These are phyloP conservation scores for Stichopus horrens DNA, from an alignment of 53 echinoderm and acorn worm species.

Conservation along the genomic window DNA sequence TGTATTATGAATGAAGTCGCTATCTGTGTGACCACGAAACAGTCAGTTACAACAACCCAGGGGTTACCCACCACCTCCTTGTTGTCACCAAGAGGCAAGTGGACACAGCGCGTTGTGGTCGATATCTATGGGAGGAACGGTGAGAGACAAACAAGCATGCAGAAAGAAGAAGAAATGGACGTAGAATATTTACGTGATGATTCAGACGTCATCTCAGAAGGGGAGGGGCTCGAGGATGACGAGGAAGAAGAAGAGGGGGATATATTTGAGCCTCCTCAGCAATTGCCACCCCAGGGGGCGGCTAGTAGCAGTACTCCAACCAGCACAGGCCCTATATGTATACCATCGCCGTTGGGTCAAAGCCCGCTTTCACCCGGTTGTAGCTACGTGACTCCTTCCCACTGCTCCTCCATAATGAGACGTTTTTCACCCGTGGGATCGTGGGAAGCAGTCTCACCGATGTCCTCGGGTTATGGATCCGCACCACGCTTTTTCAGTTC, in stretches of 20 bases:
- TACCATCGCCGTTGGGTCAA: conserved; percentile 42
- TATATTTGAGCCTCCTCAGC: conserved; percentile 36
- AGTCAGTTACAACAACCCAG: conserved; percentile 15
- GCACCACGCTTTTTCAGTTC: conserved; percentile 62
- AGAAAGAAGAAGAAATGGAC: conserved; percentile 62
- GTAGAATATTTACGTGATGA: conserved; percentile 46
- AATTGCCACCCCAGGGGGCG: conserved; percentile 13
- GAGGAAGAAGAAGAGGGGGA: conserved; percentile 43
- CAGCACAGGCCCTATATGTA: conserved; percentile 38
- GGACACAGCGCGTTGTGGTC: conserved; percentile 45
- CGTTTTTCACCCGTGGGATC: conserved; percentile 35
- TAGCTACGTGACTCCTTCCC: conserved; percentile 43
- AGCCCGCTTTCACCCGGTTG: conserved; percentile 36
- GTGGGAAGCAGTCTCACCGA: conserved; percentile 57
- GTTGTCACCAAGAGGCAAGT: conserved; percentile 24
- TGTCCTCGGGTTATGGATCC: conserved; percentile 77
- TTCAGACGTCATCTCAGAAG: conserved; percentile 1
- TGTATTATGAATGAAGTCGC: conserved; percentile 77
- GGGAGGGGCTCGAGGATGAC: conserved; percentile 42
- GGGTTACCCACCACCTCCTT: background rate
- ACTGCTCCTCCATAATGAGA: conserved; percentile 36
- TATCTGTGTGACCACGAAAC: conserved; percentile 60
- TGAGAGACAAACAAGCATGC: conserved; percentile 50
- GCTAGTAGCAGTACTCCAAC: background rate
- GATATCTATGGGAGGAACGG: conserved; percentile 51